phyloP scores from a whole-genome alignment of 2,888 invertebrate species.

The Phlogophora meticulosa region DNA sequence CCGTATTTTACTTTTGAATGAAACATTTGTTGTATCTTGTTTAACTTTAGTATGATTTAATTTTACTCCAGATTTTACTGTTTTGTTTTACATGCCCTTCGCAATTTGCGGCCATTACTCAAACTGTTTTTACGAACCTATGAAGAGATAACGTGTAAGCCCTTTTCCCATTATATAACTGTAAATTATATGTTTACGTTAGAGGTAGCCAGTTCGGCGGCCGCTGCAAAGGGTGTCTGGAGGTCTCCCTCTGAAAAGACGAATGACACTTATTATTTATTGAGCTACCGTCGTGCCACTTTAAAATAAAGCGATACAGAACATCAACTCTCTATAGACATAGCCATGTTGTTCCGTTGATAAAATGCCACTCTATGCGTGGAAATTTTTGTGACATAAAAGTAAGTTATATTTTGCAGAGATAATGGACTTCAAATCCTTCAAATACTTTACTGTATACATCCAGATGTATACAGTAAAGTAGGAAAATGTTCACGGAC shows the following conservation, averaged over 20 bases:
- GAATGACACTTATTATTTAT: constrained; percentile 83
- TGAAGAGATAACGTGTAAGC: constrained; percentile 17
- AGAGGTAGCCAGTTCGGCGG: constrained; percentile 55
- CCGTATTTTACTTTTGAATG: constrained; percentile 27
- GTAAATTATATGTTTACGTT: constrained; percentile 22
- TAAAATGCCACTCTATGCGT: not conserved
- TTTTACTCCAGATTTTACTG: not conserved
- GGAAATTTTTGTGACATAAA: not conserved
- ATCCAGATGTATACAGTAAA: too few species aligned
- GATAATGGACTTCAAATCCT: too few species aligned
- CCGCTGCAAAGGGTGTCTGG: constrained; percentile 79
- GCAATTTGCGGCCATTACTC: not conserved
- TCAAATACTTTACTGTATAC: too few species aligned
- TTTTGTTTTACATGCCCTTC: not conserved
- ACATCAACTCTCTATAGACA: not conserved
- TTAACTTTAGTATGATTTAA: constrained; percentile 19
- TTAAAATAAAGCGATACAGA: constrained; percentile 21
- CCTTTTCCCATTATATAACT: constrained; percentile 30
- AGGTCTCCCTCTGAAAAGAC: constrained; percentile 80
- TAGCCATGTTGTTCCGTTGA: not conserved
- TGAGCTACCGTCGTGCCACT: constrained; percentile 65
- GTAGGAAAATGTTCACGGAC: too few species aligned
- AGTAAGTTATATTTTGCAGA: not conserved
- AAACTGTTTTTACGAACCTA: not conserved
- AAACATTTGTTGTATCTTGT: constrained; percentile 23